Evolutionary conservation across 2,797 vertebrate species (phyloP), one percentile per base, ranked within the genome.

Genomic region (Semotilus atromaculatus): DNA sequence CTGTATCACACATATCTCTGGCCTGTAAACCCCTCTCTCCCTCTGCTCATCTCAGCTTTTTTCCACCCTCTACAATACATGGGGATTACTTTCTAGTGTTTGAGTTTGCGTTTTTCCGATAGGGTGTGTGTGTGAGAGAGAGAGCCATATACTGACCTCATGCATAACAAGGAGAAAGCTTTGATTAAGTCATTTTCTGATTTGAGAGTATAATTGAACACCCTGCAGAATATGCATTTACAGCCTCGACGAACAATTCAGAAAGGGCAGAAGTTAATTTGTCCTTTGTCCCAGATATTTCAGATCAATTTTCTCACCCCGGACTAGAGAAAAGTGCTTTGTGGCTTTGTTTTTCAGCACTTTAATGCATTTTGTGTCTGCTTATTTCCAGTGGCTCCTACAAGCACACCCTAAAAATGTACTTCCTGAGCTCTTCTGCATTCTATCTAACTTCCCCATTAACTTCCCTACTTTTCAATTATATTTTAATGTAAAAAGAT

Each of bases 191-290:
- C 88, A 80, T 90, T 89, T 87, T 90, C 89, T 91, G 89, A 90
- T 92, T 93, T 90, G 88, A 92, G 91, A 89, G 91, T 89, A 89
- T 93, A 93, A 94, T 93, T 92, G 92, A 92, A 93, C 89, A 86
- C 91, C 89, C 89, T 91, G 88, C 89, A 92, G 90, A 93, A 90
- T 91, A 85, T 88, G 88, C 91, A 88, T 92, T 91, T 91, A 81
- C 81, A 87, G 84, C 89, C 91, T 92, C 68, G 83, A 93, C 86
- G 76, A 87, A 88, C 84, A 77, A 66, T 89, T 86, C 84, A 76
- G 72, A 67, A 82, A 89, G 88, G 90, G 88, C 88, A 86, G 76
- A 89, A 91, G 90, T 87, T 90, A 90, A 93, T 92, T 90, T 71
- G 88, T 90, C 87, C 87, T 48, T 81, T 62, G 70, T 87, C 80